phyloP scores from a whole-genome alignment of 1,140 invertebrate genomes.

The Coelopa frigida region DNA sequence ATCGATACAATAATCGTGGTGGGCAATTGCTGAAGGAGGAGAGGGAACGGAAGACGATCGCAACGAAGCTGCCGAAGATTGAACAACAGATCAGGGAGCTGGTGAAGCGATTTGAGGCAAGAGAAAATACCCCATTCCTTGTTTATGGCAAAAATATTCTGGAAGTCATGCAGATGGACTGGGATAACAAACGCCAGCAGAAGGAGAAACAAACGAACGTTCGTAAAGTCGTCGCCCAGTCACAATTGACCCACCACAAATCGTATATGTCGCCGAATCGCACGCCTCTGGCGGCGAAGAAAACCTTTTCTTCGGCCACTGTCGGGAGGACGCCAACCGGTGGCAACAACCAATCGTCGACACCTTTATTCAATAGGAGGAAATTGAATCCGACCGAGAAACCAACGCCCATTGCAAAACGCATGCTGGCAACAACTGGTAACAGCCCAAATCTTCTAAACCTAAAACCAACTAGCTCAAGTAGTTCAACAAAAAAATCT shows the following conservation, averaged over 20 bases:
- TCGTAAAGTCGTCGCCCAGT: conserved; percentile 26
- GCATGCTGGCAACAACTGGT: conserved; percentile 21
- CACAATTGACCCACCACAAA: conserved; percentile 11
- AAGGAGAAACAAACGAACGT: conserved; percentile 28
- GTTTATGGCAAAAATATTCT: conserved; percentile 53
- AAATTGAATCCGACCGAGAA: conserved; percentile 16
- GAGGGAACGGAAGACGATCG: conserved; percentile 65
- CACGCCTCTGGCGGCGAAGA: conserved; percentile 27
- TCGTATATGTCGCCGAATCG: conserved; percentile 10
- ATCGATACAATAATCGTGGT: conserved; percentile 75
- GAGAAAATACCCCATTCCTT: conserved; percentile 49
- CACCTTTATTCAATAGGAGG: conserved; percentile 19
- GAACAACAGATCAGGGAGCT: conserved; percentile 53
- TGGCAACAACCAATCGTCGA: not conserved
- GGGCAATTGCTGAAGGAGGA: conserved; percentile 76
- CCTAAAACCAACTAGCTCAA: no score
- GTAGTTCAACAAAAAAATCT: conserved; percentile 1
- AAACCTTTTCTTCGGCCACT: conserved; percentile 29
- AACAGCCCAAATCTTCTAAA: conserved; percentile 15
- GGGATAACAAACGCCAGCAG: conserved; percentile 48
- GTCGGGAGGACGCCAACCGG: conserved; percentile 29
- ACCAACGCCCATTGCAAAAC: conserved; percentile 23
- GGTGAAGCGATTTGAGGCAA: conserved; percentile 48
- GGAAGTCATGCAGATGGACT: conserved; percentile 50
- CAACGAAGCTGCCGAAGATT: conserved; percentile 61